These are phyloP conservation scores for Orbicella faveolata DNA, from an alignment of 64 coral and sea anemone genomes.

Conservation along the genomic window DNA sequence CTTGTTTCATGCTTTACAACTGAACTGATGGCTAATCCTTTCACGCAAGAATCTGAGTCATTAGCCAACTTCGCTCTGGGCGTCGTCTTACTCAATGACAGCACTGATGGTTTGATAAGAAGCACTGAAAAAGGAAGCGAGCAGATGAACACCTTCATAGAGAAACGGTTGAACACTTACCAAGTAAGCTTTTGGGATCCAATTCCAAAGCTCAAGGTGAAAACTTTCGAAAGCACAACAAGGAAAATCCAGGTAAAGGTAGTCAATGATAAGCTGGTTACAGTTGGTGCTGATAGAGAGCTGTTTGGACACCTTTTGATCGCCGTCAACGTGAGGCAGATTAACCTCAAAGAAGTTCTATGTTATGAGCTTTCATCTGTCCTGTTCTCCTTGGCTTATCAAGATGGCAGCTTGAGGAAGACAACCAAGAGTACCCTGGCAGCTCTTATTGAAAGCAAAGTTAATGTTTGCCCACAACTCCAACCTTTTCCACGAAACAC, in stretches of 20 bases:
- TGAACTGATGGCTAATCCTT: constrained; percentile 67
- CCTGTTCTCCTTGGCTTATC: constrained; percentile 7
- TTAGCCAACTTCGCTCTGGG: constrained; percentile 58
- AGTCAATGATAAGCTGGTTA: constrained; percentile 33
- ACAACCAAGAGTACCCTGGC: neutral
- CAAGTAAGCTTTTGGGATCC: constrained; percentile 64
- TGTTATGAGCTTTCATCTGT: constrained; percentile 32
- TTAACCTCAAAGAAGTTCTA: constrained; percentile 20
- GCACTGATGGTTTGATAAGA: constrained; percentile 36
- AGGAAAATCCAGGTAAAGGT: neutral
- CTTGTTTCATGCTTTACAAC: constrained; percentile 60
- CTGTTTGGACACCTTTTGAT: constrained; percentile 36
- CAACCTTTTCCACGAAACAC: neutral
- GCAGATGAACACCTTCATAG: constrained; percentile 40
- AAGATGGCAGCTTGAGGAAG: neutral
- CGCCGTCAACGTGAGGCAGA: neutral
- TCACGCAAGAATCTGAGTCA: constrained; percentile 22
- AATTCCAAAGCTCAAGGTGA: constrained; percentile 31
- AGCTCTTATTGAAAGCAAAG: neutral
- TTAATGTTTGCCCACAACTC: constrained; percentile 11
- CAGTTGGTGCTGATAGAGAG: constrained; percentile 12
- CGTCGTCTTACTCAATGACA: constrained; percentile 55
- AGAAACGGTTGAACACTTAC: constrained; percentile 35
- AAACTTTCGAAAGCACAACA: constrained; percentile 45
- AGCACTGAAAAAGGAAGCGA: constrained; percentile 26